A percentile compares a stretch with the other conserved stretches of the same genome.
Evolutionary conservation across 2,888 invertebrate genomes (phyloP).

Genomic region (Trissoscelio sp.): DNA sequence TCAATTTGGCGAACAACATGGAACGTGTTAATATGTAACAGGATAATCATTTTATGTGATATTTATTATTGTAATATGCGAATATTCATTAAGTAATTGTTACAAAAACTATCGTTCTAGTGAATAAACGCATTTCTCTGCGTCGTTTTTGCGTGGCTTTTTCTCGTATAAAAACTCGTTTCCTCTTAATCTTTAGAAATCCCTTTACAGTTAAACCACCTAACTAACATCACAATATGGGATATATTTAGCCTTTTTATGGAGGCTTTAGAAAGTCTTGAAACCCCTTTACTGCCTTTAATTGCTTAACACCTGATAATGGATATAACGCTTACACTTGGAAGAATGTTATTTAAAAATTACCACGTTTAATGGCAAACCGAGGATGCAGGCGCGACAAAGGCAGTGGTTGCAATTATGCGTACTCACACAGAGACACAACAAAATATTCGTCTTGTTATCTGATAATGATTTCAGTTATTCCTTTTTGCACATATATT

Average conservation of each 20-base stretch:
- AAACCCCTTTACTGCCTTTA: constrained; percentile 31
- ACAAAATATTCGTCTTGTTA: background rate
- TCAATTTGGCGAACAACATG: constrained; percentile 12
- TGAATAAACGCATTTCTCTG: too few species aligned
- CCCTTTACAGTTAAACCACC: constrained; percentile 37
- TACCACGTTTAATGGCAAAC: constrained; percentile 1
- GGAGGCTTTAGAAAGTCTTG: constrained; percentile 21
- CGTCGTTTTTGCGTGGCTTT: background rate
- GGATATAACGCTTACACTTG: constrained; percentile 17
- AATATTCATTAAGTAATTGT: constrained; percentile 32
- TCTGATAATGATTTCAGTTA: background rate
- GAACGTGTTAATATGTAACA: constrained; percentile 6
- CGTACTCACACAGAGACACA: background rate
- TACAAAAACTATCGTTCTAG: constrained; percentile 13
- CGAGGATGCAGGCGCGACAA: background rate
- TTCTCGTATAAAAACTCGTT: constrained; percentile 26
- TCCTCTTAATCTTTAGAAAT: constrained; percentile 52
- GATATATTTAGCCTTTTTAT: constrained; percentile 39
- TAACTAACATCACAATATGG: constrained; percentile 33
- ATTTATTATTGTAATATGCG: constrained; percentile 1
- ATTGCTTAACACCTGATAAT: constrained; percentile 54
- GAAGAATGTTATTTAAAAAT: constrained; percentile 33
- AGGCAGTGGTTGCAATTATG: constrained; percentile 13
- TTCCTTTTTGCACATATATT: background rate
- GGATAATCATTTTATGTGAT: background rate